Base-by-base conservation (phyloP, 2,888 invertebrate genomes). In the Imbricaverruca yamaguchii region DNA sequence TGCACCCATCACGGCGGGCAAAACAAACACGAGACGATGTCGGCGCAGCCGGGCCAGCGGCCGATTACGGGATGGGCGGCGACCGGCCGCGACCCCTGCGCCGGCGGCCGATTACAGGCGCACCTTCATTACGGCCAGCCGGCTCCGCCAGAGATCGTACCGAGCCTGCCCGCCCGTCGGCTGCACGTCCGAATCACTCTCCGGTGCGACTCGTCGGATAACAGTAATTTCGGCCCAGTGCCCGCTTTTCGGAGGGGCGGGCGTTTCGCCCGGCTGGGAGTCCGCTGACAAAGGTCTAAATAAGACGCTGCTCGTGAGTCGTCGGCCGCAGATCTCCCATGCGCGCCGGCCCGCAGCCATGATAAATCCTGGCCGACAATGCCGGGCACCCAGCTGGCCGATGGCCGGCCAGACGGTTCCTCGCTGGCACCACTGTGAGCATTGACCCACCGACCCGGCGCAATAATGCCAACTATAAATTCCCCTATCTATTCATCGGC, bases 401-500 rank as follows among this genome's bases (percentile, higher is more conserved):
- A 39, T 39, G 39, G 39, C 18, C 21, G 18, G 61, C 65, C 18
- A 0, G 18, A 9, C 8, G 2, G 23, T 23, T 23, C 65, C n/a
- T 1, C 23, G 65, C 65, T 0, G 65, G 23, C 23, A 8, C 23
- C 65, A 23, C n/a, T 12, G 61, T 61, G 61, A 13, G 18, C 18
- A 18, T 18, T 63, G 61, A 13, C 21, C 61, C 61, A 12, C n/a
- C 39, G 39, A 4, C 39, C 39, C 9, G 23, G 13, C 69, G 39
- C 39, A 21, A 69, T 69, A 69, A 69, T 69, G 39, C 69, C 39
- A 21, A 12, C 69, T 69, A 69, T 69, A 69, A 69, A 69, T 69
- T 69, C 8, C 69, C 39, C 69, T 69, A 69, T 69, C 69, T 23
- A 69, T 69, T 69, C 69, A 69, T 69, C 69, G 69, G 69, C 13